Percentiles rank a stretch among this genome's conserved stretches.
Conservation (phyloP, 1,140 invertebrate genomes). For the Dermatophagoides farinae region DNA sequence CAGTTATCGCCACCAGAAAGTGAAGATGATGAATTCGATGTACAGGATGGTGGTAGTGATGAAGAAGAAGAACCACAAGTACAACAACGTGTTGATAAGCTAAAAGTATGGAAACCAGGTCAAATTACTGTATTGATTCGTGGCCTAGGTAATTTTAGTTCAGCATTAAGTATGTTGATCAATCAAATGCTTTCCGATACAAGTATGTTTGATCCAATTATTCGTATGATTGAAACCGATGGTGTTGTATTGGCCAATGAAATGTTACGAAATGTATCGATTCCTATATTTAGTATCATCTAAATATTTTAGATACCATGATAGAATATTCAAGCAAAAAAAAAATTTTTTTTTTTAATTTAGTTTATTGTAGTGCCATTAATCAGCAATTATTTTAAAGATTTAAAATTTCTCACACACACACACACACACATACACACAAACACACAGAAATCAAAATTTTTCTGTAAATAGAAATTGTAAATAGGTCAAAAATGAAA, state of each 20-base stretch:
- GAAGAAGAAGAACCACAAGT: slow-evolving; percentile 12
- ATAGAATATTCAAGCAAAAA: too few relatives aligned
- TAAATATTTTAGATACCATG: slow-evolving; percentile 4
- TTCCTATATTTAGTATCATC: slow-evolving; percentile 16
- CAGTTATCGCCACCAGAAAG: slow-evolving; percentile 15
- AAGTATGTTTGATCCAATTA: slow-evolving; percentile 5
- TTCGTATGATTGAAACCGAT: slow-evolving; percentile 9
- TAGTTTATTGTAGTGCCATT: neutral
- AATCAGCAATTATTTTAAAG: neutral
- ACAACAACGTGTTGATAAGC: slow-evolving; percentile 15
- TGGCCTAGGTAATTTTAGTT: slow-evolving; percentile 21
- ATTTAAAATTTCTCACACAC: neutral
- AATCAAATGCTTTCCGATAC: slow-evolving; percentile 8
- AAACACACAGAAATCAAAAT: too few relatives aligned
- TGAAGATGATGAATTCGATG: slow-evolving; percentile 2
- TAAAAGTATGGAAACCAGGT: slow-evolving; percentile 21
- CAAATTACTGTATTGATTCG: slow-evolving; percentile 18
- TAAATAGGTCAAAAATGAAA: too few relatives aligned
- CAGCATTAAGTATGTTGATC: slow-evolving; percentile 19
- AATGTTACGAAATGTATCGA: slow-evolving; percentile 11
- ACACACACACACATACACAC: neutral
- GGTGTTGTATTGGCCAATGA: slow-evolving; percentile 8
- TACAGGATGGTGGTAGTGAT: neutral
- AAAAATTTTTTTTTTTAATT: too few relatives aligned
- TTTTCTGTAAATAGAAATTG: too few relatives aligned